phyloP scores from a whole-genome alignment of 2,888 invertebrate species.

The Yponomeuta malinellus region DNA sequence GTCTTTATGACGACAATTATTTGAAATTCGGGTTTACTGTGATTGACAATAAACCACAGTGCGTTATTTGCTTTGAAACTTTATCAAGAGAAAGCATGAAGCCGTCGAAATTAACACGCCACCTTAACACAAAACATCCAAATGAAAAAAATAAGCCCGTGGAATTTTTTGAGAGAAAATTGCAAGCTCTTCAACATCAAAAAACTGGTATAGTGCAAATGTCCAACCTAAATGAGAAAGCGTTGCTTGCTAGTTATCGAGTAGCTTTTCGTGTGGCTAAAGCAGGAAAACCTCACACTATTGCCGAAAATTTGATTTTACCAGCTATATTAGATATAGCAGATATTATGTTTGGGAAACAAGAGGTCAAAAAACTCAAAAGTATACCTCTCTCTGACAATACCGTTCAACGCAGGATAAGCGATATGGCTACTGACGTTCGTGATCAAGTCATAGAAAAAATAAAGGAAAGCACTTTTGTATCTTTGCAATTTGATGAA shows the following conservation, averaged over 20 bases:
- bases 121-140: constrained; percentile 24
- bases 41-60: constrained; percentile 22
- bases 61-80: constrained; percentile 23
- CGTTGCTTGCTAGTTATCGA: constrained; percentile 23
- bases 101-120: constrained; percentile 23
- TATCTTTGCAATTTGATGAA: constrained; percentile 14
- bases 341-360: constrained; percentile 26
- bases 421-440: constrained; percentile 31
- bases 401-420: constrained; percentile 34
- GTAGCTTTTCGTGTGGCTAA: constrained; percentile 25
- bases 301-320: constrained; percentile 28
- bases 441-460: constrained; percentile 26
- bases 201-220: constrained; percentile 18
- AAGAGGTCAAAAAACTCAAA: constrained; percentile 29
- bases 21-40: constrained; percentile 23
- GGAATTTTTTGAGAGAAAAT: constrained; percentile 22
- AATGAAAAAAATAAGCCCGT: constrained; percentile 21
- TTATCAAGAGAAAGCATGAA: constrained; percentile 24
- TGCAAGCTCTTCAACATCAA: constrained; percentile 20
- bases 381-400: constrained; percentile 35
- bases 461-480: constrained; percentile 16
- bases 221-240: constrained; percentile 21
- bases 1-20: constrained; percentile 16
- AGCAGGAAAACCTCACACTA: constrained; percentile 26
- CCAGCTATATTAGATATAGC: constrained; percentile 26